A percentile compares a stretch with the other conserved stretches of the same genome.
Evolutionary conservation across 2,888 invertebrate species (phyloP).

Genomic region (Leucophenga montana): DNA sequence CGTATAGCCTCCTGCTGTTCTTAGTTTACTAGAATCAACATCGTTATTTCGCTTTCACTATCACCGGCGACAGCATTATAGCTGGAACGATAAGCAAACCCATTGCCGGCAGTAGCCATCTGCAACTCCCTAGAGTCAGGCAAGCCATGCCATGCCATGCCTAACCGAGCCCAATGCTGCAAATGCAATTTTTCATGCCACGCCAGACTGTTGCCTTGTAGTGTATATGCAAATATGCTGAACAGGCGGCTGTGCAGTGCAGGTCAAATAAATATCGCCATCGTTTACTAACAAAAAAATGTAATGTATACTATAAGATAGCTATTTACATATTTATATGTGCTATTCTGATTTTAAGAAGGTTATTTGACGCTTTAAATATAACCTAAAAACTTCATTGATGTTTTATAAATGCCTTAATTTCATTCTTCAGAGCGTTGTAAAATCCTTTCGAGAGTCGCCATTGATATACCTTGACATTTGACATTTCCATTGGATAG

Average conservation of each 20-base stretch:
- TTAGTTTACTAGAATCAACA: neutral
- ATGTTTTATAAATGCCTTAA: too few relatives aligned
- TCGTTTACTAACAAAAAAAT: too few relatives aligned
- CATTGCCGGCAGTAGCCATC: neutral
- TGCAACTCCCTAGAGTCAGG: neutral
- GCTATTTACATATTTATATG: too few relatives aligned
- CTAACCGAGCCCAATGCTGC: slow-evolving; percentile 35
- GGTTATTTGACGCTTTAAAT: too few relatives aligned
- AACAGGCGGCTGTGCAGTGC: too few relatives aligned
- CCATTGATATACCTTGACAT: too few relatives aligned
- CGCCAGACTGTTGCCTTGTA: slow-evolving; percentile 53
- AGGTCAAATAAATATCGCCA: neutral
- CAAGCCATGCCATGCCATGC: neutral
- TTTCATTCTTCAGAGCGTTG: too few relatives aligned
- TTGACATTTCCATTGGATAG: too few relatives aligned
- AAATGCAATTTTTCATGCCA: slow-evolving; percentile 65
- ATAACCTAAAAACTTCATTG: too few relatives aligned
- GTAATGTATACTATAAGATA: too few relatives aligned
- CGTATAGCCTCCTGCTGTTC: neutral
- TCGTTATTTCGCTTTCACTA: neutral
- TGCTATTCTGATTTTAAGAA: too few relatives aligned
- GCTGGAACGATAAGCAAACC: slow-evolving; percentile 8
- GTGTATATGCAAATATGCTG: neutral
- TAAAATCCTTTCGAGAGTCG: too few relatives aligned
- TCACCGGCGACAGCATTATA: neutral